Conservation (phyloP, 2,797 vertebrate species). For the Antennarius maculatus region DNA sequence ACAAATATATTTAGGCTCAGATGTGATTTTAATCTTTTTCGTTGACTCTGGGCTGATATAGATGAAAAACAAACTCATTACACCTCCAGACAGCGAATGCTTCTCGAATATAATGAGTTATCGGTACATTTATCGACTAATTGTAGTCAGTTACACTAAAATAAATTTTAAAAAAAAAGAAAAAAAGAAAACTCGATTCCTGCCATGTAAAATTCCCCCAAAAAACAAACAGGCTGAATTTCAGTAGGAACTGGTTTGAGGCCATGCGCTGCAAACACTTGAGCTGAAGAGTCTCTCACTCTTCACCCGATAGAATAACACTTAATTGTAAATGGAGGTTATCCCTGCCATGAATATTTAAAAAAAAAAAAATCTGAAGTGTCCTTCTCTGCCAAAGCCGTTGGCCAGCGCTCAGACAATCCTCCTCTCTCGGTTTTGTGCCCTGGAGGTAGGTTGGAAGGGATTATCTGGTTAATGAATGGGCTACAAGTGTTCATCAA, state of each 20-base stretch:
- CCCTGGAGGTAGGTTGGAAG: conserved; percentile 85
- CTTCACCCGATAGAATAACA: conserved; percentile 64
- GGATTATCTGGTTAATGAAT: conserved; percentile 85
- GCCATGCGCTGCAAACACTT: conserved; percentile 49
- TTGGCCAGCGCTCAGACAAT: conserved; percentile 54
- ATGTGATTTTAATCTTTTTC: too few species aligned
- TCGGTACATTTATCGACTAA: too few species aligned
- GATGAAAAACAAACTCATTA: too few species aligned
- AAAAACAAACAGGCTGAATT: conserved; percentile 10
- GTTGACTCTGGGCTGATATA: too few species aligned
- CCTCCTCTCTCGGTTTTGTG: conserved; percentile 73
- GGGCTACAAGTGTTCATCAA: conserved; percentile 80
- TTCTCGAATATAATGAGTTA: too few species aligned
- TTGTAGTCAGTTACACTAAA: background rate
- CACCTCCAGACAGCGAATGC: too few species aligned
- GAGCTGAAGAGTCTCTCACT: conserved; percentile 61
- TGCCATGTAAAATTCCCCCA: conserved; percentile 23
- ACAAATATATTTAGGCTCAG: too few species aligned
- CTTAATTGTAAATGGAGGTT: conserved; percentile 75
- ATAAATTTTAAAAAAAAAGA: background rate
- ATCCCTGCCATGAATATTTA: conserved; percentile 78
- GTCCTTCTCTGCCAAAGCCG: conserved; percentile 67
- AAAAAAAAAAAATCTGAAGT: conserved; percentile 73
- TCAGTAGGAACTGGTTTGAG: conserved; percentile 8
- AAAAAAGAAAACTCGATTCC: background rate